Evolutionary conservation across 2,888 invertebrate genomes (phyloP).

Genomic region (Amiota minor): DNA sequence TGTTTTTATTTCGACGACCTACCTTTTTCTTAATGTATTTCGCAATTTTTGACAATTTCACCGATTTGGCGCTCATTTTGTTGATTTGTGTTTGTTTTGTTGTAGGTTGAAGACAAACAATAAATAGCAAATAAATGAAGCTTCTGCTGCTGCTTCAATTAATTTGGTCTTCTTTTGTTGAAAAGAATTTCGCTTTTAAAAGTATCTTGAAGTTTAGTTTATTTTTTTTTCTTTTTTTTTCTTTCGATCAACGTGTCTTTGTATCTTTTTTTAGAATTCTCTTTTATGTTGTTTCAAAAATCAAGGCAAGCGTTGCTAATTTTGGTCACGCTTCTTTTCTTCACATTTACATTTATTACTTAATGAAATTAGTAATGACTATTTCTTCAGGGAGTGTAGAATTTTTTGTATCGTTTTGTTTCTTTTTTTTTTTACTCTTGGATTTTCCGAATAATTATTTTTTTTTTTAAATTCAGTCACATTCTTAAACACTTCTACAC

Average conservation of each 20-base stretch:
- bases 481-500: no score
- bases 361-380: no score
- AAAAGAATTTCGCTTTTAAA: neutral
- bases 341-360: constrained; percentile 8
- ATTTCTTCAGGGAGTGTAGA: neutral
- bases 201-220: no score
- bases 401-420: neutral
- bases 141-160: neutral
- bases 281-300: constrained; percentile 28
- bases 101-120: neutral
- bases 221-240: constrained; percentile 24
- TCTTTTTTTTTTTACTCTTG: neutral
- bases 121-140: neutral
- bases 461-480: no score
- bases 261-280: neutral
- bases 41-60: constrained; percentile 71
- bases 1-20: constrained; percentile 45
- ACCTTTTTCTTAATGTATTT: constrained; percentile 73
- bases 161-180: neutral
- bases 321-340: constrained; percentile 47
- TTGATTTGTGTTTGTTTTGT: constrained; percentile 34
- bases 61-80: constrained; percentile 70
- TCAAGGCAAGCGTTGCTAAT: constrained; percentile 53
- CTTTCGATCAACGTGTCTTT: neutral
- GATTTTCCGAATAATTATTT: constrained; percentile 8